Base-by-base conservation (phyloP, 2,888 invertebrate species). In the Drosophila acutilabella region DNA sequence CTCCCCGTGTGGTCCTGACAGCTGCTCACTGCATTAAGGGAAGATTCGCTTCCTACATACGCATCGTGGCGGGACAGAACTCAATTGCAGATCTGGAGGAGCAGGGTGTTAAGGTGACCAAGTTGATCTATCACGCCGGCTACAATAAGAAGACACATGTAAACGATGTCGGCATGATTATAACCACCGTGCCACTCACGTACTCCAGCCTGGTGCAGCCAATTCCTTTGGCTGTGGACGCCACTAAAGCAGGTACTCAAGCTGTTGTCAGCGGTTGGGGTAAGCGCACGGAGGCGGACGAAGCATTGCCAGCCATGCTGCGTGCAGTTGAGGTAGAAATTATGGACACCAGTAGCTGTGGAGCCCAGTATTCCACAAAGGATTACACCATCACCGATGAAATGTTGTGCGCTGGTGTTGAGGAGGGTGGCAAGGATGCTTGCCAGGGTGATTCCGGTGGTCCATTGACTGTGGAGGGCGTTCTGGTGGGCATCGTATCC, bases 111-210 rank as follows among this genome's bases (percentile, higher is more conserved):
- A 77, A 66, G 52, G 88, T 84, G 7, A 75, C 54, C 30, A 90
- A 83, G 47, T 50, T 90, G 45, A 89, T 89, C 11, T 65, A 59
- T 36, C 88, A 89, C 67, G 61, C 26, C 5, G 82, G 80, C 33
- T 90, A 87, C 56, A 85, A 81, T 40, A 83, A 90, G 51, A 85
- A 81, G 44, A 85, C 89, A 0, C 93, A 93, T 91, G 94, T 94
- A 61, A 93, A 93, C 71, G 95, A 95, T 61, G 91, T 95, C 4
- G 94, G 94, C 0, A 74, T 95, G 1, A 87, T 95, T 10, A 93
- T 93, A 89, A 91, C 95, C 2, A 71, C 91, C 0, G 92, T 89
- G 4, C 91, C 93, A 0, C 81, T 95, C 48, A 75, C 78, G 4
- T 94, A 93, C 61, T 92, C 84, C 47, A 81, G 91, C 0, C 84